Evolutionary conservation across 2,113 vertebrate genomes (phyloP).

Genomic region (Pseudonaja textilis): DNA sequence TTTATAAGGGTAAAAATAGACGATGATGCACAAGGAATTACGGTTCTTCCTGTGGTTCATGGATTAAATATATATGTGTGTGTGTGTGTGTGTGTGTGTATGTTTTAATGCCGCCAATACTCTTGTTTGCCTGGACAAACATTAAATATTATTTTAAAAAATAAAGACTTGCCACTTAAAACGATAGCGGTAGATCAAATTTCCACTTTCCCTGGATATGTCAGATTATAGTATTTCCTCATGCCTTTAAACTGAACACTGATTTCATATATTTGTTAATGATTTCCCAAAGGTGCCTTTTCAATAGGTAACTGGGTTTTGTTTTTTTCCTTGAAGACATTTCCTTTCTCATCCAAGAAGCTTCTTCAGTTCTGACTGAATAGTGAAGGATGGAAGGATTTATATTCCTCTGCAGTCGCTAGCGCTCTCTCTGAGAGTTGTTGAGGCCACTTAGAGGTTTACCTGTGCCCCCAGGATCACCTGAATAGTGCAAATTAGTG

Average conservation of each 20-base stretch:
- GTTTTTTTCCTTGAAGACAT: neutral
- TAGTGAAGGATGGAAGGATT: neutral
- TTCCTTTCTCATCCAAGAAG: neutral
- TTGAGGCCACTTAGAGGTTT: neutral
- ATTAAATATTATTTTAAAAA: neutral
- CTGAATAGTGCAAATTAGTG: neutral
- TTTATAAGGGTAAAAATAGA: neutral
- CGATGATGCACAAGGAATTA: neutral
- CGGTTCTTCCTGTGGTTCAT: neutral
- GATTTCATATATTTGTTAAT: neutral
- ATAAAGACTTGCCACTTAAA: neutral
- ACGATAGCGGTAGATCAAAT: no score
- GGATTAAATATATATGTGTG: neutral
- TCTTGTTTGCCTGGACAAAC: no score
- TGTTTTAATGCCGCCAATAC: no score
- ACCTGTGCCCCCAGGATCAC: no score
- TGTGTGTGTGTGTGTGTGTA: no score
- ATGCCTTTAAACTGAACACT: neutral
- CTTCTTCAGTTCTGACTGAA: neutral
- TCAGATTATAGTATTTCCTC: neutral
- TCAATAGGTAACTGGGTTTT: neutral
- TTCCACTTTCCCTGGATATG: neutral
- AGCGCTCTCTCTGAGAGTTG: neutral
- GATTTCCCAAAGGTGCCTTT: neutral
- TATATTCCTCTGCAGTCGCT: neutral